Evolutionary conservation across 1,140 invertebrate species (phyloP).

Genomic region (Ephestia elutella): DNA sequence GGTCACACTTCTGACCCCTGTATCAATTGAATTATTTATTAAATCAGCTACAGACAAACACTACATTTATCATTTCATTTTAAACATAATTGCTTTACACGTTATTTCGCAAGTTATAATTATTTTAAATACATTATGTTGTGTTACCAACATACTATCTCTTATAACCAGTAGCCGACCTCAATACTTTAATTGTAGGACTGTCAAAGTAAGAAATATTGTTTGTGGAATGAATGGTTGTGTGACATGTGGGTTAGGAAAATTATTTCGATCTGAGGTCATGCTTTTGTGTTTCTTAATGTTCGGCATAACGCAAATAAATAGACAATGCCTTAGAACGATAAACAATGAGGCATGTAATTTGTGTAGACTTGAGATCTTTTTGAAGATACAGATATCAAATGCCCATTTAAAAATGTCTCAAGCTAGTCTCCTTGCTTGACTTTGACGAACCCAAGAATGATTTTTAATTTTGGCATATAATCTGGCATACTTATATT

Average conservation of each 20-base stretch:
- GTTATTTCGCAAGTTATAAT: slow-evolving; percentile 1
- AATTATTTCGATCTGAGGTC: background rate
- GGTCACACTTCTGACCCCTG: background rate
- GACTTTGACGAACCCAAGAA: no score
- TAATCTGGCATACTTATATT: no score
- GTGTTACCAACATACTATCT: background rate
- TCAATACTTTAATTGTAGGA: background rate
- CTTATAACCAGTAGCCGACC: background rate
- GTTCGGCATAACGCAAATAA: no score
- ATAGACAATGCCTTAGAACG: no score
- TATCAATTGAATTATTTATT: background rate
- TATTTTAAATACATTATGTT: background rate
- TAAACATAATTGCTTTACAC: background rate
- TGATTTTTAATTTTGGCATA: no score
- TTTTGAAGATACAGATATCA: no score
- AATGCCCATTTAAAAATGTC: no score
- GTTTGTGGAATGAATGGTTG: background rate
- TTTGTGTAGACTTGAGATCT: no score
- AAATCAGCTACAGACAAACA: background rate
- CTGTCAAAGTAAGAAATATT: background rate
- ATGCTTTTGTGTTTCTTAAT: background rate
- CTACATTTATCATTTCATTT: background rate
- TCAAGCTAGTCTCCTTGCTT: no score
- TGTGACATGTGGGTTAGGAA: background rate
- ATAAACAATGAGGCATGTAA: no score